These are phyloP conservation scores for Bos javanicus DNA, from an alignment of 2,113 vertebrate genomes.

Conservation along the genomic window DNA sequence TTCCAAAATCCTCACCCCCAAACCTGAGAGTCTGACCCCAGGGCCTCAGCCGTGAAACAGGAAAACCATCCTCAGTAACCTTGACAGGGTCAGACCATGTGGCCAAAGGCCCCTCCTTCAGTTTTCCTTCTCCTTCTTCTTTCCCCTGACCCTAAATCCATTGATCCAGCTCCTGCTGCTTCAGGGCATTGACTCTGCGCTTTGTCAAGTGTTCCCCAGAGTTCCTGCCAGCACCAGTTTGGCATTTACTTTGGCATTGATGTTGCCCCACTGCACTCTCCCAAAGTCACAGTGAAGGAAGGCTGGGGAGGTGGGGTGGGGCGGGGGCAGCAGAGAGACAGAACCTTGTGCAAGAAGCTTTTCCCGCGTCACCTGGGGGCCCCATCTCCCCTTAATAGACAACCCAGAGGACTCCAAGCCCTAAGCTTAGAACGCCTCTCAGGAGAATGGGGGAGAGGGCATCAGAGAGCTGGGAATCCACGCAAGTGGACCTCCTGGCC, in stretches of 20 bases:
- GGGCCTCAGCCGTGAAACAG: neutral
- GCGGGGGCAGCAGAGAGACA: neutral
- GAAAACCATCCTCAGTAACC: neutral
- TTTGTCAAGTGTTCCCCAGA: neutral
- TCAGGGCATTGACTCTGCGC: neutral
- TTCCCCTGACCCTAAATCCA: neutral
- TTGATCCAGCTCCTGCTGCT: neutral
- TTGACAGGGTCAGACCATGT: neutral
- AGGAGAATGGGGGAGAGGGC: neutral
- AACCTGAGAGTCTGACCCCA: neutral
- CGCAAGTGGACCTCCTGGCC: neutral
- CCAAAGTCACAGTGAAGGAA: neutral
- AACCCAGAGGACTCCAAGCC: neutral
- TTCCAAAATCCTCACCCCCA: neutral
- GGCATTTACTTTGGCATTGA: constrained; percentile 6
- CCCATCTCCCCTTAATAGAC: neutral
- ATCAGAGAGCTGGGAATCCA: neutral
- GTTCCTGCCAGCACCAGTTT: neutral
- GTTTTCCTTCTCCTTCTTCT: neutral
- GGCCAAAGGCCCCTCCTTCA: neutral
- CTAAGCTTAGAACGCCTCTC: neutral
- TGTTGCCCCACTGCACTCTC: neutral
- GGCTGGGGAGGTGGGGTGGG: neutral
- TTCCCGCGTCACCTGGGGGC: neutral
- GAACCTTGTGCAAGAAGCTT: neutral